phyloP scores from a whole-genome alignment of 2,797 vertebrate species.

The Pipistrellus kuhlii region DNA sequence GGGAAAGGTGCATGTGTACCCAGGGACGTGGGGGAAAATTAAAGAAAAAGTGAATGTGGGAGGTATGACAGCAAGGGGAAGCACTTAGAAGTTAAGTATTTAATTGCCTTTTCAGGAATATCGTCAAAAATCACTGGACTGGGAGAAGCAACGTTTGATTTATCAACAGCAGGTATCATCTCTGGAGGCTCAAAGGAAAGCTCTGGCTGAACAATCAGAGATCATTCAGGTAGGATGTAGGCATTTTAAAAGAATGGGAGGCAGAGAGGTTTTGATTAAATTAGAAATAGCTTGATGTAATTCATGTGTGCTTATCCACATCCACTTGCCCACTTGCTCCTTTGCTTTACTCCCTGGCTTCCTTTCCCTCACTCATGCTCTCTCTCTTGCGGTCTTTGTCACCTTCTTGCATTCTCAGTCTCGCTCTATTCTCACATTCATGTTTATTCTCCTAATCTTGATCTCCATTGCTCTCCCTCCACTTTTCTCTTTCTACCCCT shows the following conservation, averaged over 20 bases:
- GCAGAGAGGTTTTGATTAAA: background rate
- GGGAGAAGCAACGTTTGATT: constrained; percentile 92
- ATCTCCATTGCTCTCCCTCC: background rate
- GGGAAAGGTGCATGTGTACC: constrained; percentile 17
- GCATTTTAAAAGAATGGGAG: constrained; percentile 1
- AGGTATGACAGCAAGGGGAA: constrained; percentile 49
- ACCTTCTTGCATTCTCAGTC: background rate
- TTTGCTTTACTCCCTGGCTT: background rate
- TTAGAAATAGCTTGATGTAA: background rate
- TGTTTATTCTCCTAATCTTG: background rate
- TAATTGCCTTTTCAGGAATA: constrained; percentile 90
- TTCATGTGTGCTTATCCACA: fast-evolving
- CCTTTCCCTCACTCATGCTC: background rate
- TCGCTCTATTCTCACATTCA: background rate
- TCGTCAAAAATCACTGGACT: constrained; percentile 90
- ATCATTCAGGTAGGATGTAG: constrained; percentile 89
- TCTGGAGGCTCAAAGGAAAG: constrained; percentile 93
- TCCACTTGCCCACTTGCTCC: background rate
- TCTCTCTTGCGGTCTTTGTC: background rate
- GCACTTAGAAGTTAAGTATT: constrained; percentile 60
- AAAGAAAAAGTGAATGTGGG: background rate
- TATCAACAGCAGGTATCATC: constrained; percentile 92
- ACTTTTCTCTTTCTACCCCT: background rate
- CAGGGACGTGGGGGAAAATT: background rate
- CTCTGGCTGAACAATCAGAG: constrained; percentile 91